A percentile compares a stretch with the other conserved stretches of the same genome.
phyloP scores from a whole-genome alignment of 2,797 vertebrate genomes.

The Sebastolobus alascanus region DNA sequence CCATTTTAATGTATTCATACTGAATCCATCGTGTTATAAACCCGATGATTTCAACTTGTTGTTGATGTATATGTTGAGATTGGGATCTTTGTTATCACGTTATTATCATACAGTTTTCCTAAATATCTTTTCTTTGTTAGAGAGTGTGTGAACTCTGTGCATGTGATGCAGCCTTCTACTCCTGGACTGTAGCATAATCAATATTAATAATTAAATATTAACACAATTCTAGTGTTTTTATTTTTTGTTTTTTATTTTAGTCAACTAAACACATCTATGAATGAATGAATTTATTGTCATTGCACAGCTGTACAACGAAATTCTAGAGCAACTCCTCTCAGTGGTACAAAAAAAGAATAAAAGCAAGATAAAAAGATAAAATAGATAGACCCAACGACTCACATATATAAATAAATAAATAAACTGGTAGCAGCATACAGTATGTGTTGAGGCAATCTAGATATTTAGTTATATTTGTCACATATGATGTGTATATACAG shows the following conservation, averaged over 20 bases:
- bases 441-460: background rate
- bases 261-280: background rate
- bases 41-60: background rate
- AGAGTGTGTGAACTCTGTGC: no score
- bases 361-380: no score
- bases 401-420: no score
- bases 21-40: background rate
- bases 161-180: no score
- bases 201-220: background rate
- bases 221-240: background rate
- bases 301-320: no score
- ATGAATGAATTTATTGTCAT: no score
- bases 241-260: background rate
- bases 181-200: background rate
- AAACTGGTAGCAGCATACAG: no score
- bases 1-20: accelerated
- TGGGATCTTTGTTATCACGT: background rate
- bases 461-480: background rate
- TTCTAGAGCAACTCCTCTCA: no score
- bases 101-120: background rate
- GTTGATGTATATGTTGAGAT: background rate
- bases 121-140: background rate
- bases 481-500: background rate
- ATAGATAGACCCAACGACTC: no score
- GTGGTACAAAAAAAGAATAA: no score